phyloP scores from a whole-genome alignment of 2,113 vertebrate genomes.

The Aramus guarauna region DNA sequence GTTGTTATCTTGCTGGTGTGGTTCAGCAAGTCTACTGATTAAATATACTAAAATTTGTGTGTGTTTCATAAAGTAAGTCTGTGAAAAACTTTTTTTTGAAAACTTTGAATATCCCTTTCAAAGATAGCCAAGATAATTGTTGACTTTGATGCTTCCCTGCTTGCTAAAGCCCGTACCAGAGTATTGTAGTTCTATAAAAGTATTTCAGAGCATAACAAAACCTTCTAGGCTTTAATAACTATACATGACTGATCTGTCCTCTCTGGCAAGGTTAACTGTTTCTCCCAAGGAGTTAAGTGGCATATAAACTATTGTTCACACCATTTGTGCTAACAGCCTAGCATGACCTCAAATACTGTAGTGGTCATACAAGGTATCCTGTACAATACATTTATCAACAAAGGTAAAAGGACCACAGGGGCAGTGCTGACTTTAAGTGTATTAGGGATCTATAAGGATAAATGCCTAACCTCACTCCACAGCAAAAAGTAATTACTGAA shows the following conservation, averaged over 20 bases:
- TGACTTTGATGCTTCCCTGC: constrained; percentile 49
- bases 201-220: constrained; percentile 75
- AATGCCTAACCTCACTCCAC: constrained; percentile 75
- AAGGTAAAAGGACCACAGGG: constrained; percentile 76
- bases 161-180: constrained; percentile 11
- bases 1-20: neutral
- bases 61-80: constrained; percentile 4
- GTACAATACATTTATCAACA: constrained; percentile 80
- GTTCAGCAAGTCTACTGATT: neutral
- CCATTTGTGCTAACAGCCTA: constrained; percentile 79
- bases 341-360: constrained; percentile 75
- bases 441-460: constrained; percentile 79
- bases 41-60: neutral
- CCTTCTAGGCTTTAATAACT: constrained; percentile 79
- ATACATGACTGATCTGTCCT: constrained; percentile 81
- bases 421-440: constrained; percentile 74
- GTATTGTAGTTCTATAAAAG: constrained; percentile 52
- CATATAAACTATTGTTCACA: constrained; percentile 85
- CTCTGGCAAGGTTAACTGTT: constrained; percentile 81
- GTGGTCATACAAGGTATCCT: constrained; percentile 72
- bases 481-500: constrained; percentile 80
- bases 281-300: constrained; percentile 84
- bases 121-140: constrained; percentile 15
- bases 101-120: constrained; percentile 10
- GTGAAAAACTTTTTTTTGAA: neutral